Evolutionary conservation across 2,888 invertebrate genomes (phyloP), one percentile per base, ranked within the genome.

Genomic region (Allolobophora icterica): DNA sequence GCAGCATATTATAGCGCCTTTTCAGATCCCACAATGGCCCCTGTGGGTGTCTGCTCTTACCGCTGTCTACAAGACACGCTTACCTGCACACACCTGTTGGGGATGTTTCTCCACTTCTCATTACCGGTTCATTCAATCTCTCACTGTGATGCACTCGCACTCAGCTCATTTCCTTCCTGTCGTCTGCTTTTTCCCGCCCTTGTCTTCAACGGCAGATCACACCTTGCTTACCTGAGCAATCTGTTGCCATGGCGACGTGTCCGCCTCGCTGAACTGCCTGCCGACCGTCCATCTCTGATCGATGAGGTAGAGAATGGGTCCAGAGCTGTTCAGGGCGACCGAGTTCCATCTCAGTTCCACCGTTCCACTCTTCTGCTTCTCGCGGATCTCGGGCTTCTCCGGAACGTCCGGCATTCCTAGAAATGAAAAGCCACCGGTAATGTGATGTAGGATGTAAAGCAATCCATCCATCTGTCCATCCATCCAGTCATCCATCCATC

Each of bases 301-400:
- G n/a, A 89, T 89, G 45, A 89, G 89, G 89, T 89, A 89, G 30
- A 89, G 42, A 30, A 89, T 89, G 40, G 89, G 89, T 33, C 89
- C 89, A 42, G 89, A 89, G 89, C 89, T 89, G 45, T 52, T 89
- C 42, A 34, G 33, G 38, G 89, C 42, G 0, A 89, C 89, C 0
- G 89, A 89, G 45, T 42, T 89, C 89, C 89, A 89, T 2, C 89
- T 5, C 52, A 89, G 89, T 38, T 89, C 89, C 42, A 52, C 89
- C 89, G 45, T 34, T 42, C 89, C 52, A 89, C 42, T 45, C 52
- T 52, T 89, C 21, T 33, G 45, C 89, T 38, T 89, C 89, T 89
- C 89, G 6, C 33, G 42, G 5, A 89, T 38, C 89, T 52, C 52
- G 2, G 89, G 89, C 45, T 42, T 42, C n/a, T 89, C 52, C 45